Evolutionary conservation across 1,140 invertebrate genomes (phyloP), one percentile per base, ranked within the genome.

Genomic region (Lerema accius): DNA sequence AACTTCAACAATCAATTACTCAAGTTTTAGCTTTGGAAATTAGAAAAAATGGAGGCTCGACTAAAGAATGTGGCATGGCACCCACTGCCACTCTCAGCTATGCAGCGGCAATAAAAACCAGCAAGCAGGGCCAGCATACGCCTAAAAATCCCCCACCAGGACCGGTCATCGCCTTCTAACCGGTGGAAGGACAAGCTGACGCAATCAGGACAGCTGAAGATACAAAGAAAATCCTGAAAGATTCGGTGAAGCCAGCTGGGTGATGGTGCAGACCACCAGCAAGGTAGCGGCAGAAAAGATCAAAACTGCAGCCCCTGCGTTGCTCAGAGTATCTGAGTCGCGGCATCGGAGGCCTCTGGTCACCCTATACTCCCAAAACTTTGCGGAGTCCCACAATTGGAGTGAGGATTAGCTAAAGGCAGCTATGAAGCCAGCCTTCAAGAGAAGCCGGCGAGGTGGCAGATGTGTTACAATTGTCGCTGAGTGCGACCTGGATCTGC

Each of bases 241-340:
- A 19, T 0, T 10, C 43, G 0, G 35, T 59, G 0, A 17, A 39
- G 3, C 56, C 56, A 0, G 19, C 16, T 6, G 32, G 0, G 39
- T 65, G 0, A 11, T 65, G 0, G 39, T 65, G 0, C 35, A 15
- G 10, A 65, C 63, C 13, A 50, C 63, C 13, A 43, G 16, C 0
- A 5, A 4, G 4, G 4, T 3, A 0, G 42, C 62, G 0, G 35
- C 9, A 0, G 32, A 55, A 0, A 37, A 37, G 4, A 11, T 37
- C 0, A n/a, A 11, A 11, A 11, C 10, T 2, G 35, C 35, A 0
- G 35, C 35, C 1, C 35, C 35, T 11, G 10, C 35, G 1, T 11
- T n/a, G 1, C n/a, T 37, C 4, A 37, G 35, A 4, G 35, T 37
- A n/a, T 11, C 35, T 2, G 35, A 37, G 35, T n/a, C 35, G 4